phyloP scores from a whole-genome alignment of 2,113 vertebrate genomes.

The Corythoichthys intestinalis region DNA sequence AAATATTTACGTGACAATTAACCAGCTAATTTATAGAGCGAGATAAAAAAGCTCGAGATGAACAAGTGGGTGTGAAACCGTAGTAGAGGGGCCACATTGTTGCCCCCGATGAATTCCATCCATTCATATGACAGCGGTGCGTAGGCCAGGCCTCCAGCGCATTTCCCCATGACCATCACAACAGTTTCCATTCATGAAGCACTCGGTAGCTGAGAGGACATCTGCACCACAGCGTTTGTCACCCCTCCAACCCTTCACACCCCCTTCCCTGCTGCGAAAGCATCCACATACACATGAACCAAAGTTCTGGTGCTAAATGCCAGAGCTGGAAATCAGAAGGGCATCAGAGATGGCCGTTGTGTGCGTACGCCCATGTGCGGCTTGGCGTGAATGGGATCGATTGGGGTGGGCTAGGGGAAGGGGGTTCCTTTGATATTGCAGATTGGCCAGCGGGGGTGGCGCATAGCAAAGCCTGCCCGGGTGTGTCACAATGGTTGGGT shows the following conservation, averaged over 20 bases:
- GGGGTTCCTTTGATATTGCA: constrained; percentile 50
- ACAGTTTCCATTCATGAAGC: constrained; percentile 86
- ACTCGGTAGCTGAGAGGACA: constrained; percentile 72
- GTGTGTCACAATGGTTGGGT: constrained; percentile 50
- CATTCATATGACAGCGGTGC: constrained; percentile 79
- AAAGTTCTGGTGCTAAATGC: constrained; percentile 57
- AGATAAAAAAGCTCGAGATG: constrained; percentile 43
- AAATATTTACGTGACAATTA: background rate
- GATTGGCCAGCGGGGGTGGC: constrained; percentile 53
- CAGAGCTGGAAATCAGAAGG: constrained; percentile 57
- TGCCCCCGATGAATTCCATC: constrained; percentile 82
- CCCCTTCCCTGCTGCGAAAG: constrained; percentile 25
- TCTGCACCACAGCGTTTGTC: constrained; percentile 77
- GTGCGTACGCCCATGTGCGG: constrained; percentile 59
- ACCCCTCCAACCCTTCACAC: constrained; percentile 54
- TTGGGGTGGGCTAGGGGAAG: constrained; percentile 34
- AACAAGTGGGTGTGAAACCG: constrained; percentile 57
- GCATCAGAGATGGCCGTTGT: constrained; percentile 66
- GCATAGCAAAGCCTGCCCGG: constrained; percentile 51
- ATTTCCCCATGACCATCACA: constrained; percentile 83
- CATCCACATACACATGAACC: constrained; percentile 34
- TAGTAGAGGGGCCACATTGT: constrained; percentile 77
- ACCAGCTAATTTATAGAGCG: constrained; percentile 32
- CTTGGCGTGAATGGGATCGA: constrained; percentile 59
- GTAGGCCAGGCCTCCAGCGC: constrained; percentile 86